These are phyloP conservation scores for Coelopa frigida DNA, from an alignment of 1,140 invertebrate species.

Conservation along the genomic window DNA sequence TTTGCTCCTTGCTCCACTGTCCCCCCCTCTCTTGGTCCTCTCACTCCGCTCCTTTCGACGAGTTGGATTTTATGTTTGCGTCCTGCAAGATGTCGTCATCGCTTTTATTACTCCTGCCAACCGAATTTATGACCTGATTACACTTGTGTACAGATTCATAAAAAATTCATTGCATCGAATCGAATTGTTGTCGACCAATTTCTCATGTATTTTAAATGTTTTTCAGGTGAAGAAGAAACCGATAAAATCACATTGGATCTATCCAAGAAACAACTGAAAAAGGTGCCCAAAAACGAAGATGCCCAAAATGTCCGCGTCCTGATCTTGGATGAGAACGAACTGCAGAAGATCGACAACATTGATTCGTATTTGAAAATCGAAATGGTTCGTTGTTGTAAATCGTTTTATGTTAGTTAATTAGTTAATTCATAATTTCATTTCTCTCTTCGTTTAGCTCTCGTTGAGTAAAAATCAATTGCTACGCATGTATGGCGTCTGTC, in stretches of 20 bases:
- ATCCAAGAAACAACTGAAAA: slow-evolving; percentile 62
- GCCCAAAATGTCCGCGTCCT: slow-evolving; percentile 61
- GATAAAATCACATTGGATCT: slow-evolving; percentile 50
- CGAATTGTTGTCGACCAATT: too few species aligned
- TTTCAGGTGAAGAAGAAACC: slow-evolving; percentile 22
- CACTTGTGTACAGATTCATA: too few species aligned
- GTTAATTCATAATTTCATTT: neutral
- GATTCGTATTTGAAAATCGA: slow-evolving; percentile 71
- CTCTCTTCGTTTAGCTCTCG: slow-evolving; percentile 59
- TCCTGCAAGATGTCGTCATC: slow-evolving; percentile 8
- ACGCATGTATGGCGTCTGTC: slow-evolving; percentile 78
- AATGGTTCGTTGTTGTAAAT: slow-evolving; percentile 54
- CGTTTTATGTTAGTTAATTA: neutral
- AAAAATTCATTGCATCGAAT: too few species aligned
- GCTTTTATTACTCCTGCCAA: too few species aligned
- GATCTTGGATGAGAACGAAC: slow-evolving; percentile 78
- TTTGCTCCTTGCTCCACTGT: slow-evolving; percentile 3
- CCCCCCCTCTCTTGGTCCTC: neutral
- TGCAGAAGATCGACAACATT: slow-evolving; percentile 79
- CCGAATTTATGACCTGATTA: too few species aligned
- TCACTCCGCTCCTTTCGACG: neutral
- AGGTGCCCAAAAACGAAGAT: slow-evolving; percentile 62
- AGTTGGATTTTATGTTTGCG: slow-evolving; percentile 2
- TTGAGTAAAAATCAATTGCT: slow-evolving; percentile 75
- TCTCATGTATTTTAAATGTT: too few species aligned